phyloP scores from a whole-genome alignment of 2,113 vertebrate species.

The Origma solitaria region DNA sequence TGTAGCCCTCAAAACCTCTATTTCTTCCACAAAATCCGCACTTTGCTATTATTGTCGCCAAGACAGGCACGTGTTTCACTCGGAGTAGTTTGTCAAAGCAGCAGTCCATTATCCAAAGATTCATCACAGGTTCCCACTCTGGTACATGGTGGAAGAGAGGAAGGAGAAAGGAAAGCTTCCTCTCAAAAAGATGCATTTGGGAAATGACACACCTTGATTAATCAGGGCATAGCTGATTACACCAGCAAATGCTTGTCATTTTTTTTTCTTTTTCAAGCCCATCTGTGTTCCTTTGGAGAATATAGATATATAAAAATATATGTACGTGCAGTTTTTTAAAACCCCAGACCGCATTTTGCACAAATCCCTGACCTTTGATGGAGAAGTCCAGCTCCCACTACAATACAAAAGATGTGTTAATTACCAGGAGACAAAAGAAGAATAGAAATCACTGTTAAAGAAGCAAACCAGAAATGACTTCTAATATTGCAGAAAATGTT shows the following conservation, averaged over 20 bases:
- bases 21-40: slow-evolving; percentile 20
- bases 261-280: not conserved
- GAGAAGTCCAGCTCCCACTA: not conserved
- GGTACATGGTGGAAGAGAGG: not conserved
- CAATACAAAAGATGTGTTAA: not conserved
- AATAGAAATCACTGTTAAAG: not conserved
- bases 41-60: slow-evolving; percentile 3
- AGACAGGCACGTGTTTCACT: slow-evolving; percentile 28
- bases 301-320: not conserved
- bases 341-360: not conserved
- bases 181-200: not conserved
- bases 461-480: not conserved
- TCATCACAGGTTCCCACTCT: slow-evolving; percentile 10
- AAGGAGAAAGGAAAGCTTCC: not conserved
- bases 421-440: not conserved
- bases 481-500: not conserved
- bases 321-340: not conserved
- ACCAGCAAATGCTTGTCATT: not conserved
- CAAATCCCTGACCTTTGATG: not conserved
- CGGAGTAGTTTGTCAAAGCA: slow-evolving; percentile 43
- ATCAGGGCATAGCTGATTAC: not conserved
- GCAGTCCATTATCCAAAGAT: slow-evolving; percentile 26
- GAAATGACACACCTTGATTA: not conserved
- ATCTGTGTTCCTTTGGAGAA: not conserved
- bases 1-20: slow-evolving; percentile 26